phyloP scores from a whole-genome alignment of 2,797 vertebrate species.

The Neostethus bicornis region DNA sequence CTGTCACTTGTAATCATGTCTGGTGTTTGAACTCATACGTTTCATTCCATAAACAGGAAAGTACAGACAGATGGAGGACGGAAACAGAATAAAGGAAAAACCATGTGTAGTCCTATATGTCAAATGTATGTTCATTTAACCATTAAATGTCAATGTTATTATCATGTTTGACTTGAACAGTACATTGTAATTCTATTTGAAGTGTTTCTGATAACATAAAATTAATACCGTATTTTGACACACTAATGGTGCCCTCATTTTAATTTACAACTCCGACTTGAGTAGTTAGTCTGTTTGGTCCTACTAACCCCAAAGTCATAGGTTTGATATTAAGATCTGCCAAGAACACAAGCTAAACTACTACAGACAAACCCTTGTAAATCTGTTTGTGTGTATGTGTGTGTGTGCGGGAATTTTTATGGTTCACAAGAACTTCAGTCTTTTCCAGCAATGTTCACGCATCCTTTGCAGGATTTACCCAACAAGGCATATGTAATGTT shows the following conservation, averaged over 20 bases:
- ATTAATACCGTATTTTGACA: background rate
- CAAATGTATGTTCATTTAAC: background rate
- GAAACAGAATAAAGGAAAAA: background rate
- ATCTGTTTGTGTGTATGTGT: background rate
- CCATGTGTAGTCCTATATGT: background rate
- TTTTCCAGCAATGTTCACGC: constrained; percentile 19
- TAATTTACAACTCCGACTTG: constrained; percentile 15
- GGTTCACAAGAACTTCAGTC: constrained; percentile 2
- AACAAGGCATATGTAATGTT: constrained; percentile 32
- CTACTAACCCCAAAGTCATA: constrained; percentile 52
- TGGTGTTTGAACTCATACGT: background rate
- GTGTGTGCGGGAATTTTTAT: constrained; percentile 15
- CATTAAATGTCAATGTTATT: background rate
- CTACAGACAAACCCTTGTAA: constrained; percentile 17
- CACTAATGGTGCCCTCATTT: constrained; percentile 1
- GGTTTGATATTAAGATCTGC: constrained; percentile 60
- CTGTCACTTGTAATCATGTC: background rate
- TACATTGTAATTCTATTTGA: background rate
- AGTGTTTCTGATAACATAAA: background rate
- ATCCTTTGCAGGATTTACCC: constrained; percentile 25
- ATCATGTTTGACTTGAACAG: background rate
- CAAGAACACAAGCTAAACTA: constrained; percentile 32
- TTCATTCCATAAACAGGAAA: background rate
- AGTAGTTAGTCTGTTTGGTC: constrained; percentile 57
- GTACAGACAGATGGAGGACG: background rate